These are phyloP conservation scores for Spea multiplicata DNA, from an alignment of 2,113 vertebrate genomes.

Conservation along the genomic window DNA sequence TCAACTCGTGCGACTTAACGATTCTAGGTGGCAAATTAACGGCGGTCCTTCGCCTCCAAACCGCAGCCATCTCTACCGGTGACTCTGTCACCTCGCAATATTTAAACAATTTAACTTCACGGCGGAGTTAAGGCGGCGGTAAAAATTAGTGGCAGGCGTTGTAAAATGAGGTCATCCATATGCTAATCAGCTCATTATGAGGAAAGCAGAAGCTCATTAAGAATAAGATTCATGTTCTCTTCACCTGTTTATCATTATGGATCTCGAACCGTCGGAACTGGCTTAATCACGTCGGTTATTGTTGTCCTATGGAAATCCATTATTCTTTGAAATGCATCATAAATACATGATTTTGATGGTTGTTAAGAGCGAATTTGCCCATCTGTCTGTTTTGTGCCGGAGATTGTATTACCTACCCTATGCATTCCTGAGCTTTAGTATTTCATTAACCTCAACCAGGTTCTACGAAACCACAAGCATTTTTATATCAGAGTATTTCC, in stretches of 20 bases:
- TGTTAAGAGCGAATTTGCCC: too few relatives aligned
- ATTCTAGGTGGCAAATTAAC: slow-evolving; percentile 9
- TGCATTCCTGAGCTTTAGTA: too few relatives aligned
- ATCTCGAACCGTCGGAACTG: neutral
- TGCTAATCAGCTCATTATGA: slow-evolving; percentile 31
- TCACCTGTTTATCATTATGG: slow-evolving; percentile 14
- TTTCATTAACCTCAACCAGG: too few relatives aligned
- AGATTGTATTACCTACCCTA: too few relatives aligned
- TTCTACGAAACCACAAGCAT: too few relatives aligned
- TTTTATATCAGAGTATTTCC: too few relatives aligned
- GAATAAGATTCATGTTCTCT: neutral
- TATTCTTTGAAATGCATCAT: too few relatives aligned
- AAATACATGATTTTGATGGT: too few relatives aligned
- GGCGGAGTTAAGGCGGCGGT: slow-evolving; percentile 17
- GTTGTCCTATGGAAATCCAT: too few relatives aligned
- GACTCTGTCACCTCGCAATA: slow-evolving; percentile 28
- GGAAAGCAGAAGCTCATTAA: slow-evolving; percentile 15
- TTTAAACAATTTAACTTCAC: slow-evolving; percentile 35
- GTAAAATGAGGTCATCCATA: slow-evolving; percentile 36
- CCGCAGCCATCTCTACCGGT: slow-evolving; percentile 21
- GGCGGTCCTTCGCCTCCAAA: neutral
- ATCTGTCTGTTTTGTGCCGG: too few relatives aligned
- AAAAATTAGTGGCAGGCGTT: slow-evolving; percentile 31
- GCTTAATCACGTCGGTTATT: too few relatives aligned
- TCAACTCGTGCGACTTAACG: slow-evolving; percentile 1